phyloP scores from a whole-genome alignment of 2,113 vertebrate genomes.

The Cranoglanis bouderius region DNA sequence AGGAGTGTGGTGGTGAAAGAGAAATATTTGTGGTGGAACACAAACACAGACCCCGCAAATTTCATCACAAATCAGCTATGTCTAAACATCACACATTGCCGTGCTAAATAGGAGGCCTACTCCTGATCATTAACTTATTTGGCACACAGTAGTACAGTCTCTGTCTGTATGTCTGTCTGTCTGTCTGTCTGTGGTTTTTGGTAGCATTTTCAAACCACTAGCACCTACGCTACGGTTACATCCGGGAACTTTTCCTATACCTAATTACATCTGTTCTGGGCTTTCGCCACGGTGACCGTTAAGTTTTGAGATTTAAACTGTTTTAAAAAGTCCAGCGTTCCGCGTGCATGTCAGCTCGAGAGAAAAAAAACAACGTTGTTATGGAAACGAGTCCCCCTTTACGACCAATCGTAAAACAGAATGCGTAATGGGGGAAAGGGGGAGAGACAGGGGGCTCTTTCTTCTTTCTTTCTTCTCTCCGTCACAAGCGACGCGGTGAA shows the following conservation, averaged over 20 bases:
- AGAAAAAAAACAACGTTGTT: neutral
- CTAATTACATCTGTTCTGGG: neutral
- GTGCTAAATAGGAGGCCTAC: neutral
- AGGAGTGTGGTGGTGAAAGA: neutral
- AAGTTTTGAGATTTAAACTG: neutral
- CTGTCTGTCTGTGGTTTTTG: neutral
- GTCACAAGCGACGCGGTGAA: neutral
- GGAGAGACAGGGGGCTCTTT: constrained; percentile 4
- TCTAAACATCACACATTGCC: neutral
- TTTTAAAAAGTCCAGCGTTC: neutral
- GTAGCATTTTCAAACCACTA: neutral
- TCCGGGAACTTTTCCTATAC: neutral
- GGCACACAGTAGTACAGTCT: neutral
- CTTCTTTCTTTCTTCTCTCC: neutral
- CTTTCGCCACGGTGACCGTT: neutral
- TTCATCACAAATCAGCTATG: neutral
- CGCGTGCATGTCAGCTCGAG: neutral
- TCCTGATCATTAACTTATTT: neutral
- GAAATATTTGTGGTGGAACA: constrained; percentile 22
- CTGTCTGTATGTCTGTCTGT: neutral
- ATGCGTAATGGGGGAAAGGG: constrained; percentile 51
- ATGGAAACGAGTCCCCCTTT: constrained; percentile 40
- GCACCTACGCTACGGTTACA: neutral
- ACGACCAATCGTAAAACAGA: constrained; percentile 45
- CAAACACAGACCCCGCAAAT: neutral